Base-by-base conservation (phyloP, 2,797 vertebrate species). In the Scolopax rusticola region DNA sequence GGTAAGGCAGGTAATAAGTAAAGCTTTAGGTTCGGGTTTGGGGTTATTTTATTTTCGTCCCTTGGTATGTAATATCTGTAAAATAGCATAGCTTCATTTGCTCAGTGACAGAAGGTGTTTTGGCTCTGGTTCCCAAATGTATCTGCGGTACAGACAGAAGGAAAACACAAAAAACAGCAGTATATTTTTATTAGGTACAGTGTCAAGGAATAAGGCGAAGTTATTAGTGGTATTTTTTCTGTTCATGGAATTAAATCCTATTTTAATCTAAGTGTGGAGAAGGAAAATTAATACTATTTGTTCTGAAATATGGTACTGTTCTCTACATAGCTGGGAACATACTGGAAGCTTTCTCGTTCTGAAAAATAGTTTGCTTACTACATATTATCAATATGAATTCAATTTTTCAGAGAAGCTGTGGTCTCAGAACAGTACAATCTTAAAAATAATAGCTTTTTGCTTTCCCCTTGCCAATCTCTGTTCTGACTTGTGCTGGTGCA, bases 301-400 rank as follows among this genome's bases (percentile, higher is more conserved):
- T 82, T 94, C 84, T 93, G 93, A 96, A 96, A 88, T 84, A 85
- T 5, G 8, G 27, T 65, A 48, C n/a, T 89, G 65, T 75, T 86
- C 54, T 77, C 53, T 70, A 64, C 32, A 36, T 9, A 54, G 70
- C 67, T 88, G 57, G 80, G 89, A 94, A 88, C 47, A 86, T 51
- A 65, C 69, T 90, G 47, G 89, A 96, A 94, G 32, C 59, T 95
- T 95, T 86, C 40, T 61, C 32, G 77, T 94, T 77, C 75, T 82
- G 85, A 63, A 94, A 91, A 95, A 90, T 38, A 91, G 69, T 91
- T 95, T 86, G 21, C 80, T 95, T 93, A 74, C 93, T 86, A 90
- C 40, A 25, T 88, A 73, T 89, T 93, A 94, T 86, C 77, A 82
- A 93, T 91, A 79, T 50, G 77, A 97, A 95, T 94, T 87, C 70